phyloP scores from a whole-genome alignment of 2,797 vertebrate genomes.

The Moxostoma hubbsi region DNA sequence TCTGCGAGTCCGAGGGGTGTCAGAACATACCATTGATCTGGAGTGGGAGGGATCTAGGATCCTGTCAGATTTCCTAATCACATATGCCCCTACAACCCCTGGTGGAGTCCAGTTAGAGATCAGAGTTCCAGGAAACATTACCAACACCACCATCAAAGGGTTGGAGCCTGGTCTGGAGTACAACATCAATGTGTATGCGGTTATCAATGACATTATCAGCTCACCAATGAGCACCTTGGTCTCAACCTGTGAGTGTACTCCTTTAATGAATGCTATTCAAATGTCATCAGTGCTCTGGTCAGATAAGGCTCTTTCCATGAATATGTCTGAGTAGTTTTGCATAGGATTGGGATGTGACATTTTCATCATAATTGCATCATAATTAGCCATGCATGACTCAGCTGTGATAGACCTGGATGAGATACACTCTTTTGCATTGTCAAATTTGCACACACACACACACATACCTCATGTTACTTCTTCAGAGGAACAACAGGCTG shows the following conservation, averaged over 20 bases:
- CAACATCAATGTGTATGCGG: conserved; percentile 90
- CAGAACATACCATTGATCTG: conserved; percentile 87
- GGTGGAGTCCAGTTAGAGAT: conserved; percentile 89
- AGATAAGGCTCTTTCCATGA: neutral
- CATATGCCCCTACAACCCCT: conserved; percentile 84
- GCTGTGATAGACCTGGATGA: conserved; percentile 18
- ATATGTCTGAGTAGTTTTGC: conserved; percentile 23
- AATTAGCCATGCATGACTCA: conserved; percentile 14
- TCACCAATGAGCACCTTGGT: conserved; percentile 84
- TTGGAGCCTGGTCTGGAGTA: conserved; percentile 92
- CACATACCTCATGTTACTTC: conserved; percentile 42
- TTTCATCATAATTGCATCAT: conserved; percentile 21
- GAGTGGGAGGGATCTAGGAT: conserved; percentile 88
- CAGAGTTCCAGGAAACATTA: conserved; percentile 87
- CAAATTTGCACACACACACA: neutral
- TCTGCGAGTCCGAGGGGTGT: conserved; percentile 83
- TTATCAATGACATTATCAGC: conserved; percentile 89
- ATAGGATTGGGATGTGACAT: conserved; percentile 18
- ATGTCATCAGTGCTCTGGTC: conserved; percentile 9
- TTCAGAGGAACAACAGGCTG: conserved; percentile 27
- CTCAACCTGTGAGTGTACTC: conserved; percentile 88
- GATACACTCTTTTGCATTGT: neutral
- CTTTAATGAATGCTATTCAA: conserved; percentile 5
- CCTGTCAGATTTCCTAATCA: conserved; percentile 90
- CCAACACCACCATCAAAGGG: conserved; percentile 83